A percentile compares a stretch with the other conserved stretches of the same genome.
phyloP scores from a whole-genome alignment of 2,797 vertebrate species.

The Pseudocheirus occidentalis region DNA sequence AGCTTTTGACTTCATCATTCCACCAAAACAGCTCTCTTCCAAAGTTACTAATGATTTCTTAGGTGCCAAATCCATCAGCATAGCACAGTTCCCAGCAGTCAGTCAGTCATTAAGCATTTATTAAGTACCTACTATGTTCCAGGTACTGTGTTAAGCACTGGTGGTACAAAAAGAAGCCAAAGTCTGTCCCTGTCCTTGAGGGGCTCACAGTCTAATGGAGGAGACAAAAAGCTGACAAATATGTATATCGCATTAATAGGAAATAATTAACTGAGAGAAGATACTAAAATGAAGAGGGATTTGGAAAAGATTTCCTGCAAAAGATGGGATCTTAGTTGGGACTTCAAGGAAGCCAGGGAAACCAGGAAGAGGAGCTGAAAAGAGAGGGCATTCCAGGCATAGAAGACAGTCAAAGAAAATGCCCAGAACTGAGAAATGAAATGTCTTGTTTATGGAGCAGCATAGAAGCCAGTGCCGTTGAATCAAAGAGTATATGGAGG shows the following conservation, averaged over 20 bases:
- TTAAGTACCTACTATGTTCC: neutral
- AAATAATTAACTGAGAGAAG: neutral
- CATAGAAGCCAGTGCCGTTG: neutral
- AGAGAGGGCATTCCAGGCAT: neutral
- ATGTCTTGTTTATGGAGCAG: neutral
- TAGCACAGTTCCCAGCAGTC: neutral
- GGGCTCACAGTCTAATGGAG: neutral
- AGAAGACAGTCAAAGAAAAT: neutral
- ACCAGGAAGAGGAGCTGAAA: neutral
- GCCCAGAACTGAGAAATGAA: neutral
- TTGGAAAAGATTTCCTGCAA: neutral
- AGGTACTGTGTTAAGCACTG: neutral
- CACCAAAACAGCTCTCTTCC: neutral
- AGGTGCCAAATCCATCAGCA: neutral
- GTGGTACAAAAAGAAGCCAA: neutral
- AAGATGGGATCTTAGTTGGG: neutral
- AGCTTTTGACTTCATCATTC: neutral
- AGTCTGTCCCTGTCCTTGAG: neutral
- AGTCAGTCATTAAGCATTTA: neutral
- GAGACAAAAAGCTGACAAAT: neutral
- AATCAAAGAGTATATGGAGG: neutral
- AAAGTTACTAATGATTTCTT: neutral
- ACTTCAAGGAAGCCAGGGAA: neutral
- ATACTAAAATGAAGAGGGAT: neutral
- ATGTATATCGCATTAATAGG: neutral